phyloP scores from a whole-genome alignment of 23 tunicate species.

The Oikopleura albicans region DNA sequence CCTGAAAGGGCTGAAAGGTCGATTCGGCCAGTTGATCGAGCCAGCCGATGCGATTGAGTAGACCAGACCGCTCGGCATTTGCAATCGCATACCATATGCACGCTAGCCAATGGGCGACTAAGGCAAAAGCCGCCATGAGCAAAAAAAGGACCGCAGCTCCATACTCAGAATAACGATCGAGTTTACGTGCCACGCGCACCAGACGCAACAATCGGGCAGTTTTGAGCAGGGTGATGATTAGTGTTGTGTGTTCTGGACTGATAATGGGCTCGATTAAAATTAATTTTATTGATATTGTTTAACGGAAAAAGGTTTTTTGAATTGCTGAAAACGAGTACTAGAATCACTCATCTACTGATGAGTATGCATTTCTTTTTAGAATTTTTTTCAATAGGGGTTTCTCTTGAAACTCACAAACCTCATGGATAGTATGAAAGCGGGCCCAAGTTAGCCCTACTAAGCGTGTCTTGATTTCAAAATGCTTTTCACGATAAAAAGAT shows the following conservation, averaged over 20 bases:
- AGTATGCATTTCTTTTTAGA: too few relatives aligned
- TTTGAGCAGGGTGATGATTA: constrained; percentile 43
- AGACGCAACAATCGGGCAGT: constrained; percentile 59
- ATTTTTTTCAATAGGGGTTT: too few relatives aligned
- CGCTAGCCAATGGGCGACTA: constrained; percentile 95
- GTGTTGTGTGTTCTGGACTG: constrained; percentile 24
- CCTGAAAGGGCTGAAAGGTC: constrained; percentile 29
- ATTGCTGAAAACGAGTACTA: too few relatives aligned
- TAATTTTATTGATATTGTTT: too few relatives aligned
- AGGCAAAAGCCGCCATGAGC: constrained; percentile 60
- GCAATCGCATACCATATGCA: constrained; percentile 91
- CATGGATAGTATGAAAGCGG: too few relatives aligned
- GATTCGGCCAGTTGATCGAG: constrained; percentile 31
- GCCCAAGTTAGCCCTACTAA: too few relatives aligned
- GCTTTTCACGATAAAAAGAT: too few relatives aligned
- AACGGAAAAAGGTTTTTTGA: too few relatives aligned
- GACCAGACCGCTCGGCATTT: constrained; percentile 37
- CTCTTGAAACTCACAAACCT: too few relatives aligned
- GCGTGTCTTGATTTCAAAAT: too few relatives aligned
- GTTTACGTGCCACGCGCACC: constrained; percentile 66
- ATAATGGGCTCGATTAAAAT: too few relatives aligned
- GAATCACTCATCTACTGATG: too few relatives aligned
- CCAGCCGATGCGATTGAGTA: constrained; percentile 34
- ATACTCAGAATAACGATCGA: constrained; percentile 80
- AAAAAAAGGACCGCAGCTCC: constrained; percentile 58